Base-by-base conservation (phyloP, 1,140 invertebrate species). In the Heliothis subflexa region DNA sequence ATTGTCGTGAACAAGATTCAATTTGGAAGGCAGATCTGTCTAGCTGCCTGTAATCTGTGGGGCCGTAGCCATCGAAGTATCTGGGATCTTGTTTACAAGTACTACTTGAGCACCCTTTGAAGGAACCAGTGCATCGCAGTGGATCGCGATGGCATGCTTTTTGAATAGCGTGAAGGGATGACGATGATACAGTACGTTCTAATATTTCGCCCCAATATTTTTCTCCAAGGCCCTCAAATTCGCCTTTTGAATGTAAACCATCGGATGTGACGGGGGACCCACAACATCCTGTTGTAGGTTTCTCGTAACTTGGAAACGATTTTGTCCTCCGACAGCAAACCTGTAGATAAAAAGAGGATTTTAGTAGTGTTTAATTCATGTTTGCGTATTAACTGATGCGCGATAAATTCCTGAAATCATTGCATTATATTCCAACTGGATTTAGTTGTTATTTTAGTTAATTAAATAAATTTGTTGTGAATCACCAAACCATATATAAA, bases 201-300 rank as follows among this genome's bases (percentile, higher is more conserved):
- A 97, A 91, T 81, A 97, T 97, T 94, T 97, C 96, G 33, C 97
- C 97, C 97, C 97, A 97, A 86, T 97, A 97, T 90, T 97, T 97
- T 88, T 97, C 97, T n/a, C 96, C 96, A 0, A 97, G 93, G 3
- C 96, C 96, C 85, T 97, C 96, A 70, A 96, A 95, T 85, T 97
- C 96, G 52, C 95, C 95, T 62, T 95, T 95, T 14, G 93, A 93
- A 78, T 95, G 93, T 64, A 94, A 83, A n/a, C 92, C 93, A 64
- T 95, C 94, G 25, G 94, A 95, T 5, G 90, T 90, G 7, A 89
- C 85, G 11, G 94, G 86, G 0, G 94, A 95, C 33, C 92, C 91
- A 82, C 94, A 95, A 78, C 94, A 95, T 0, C 94, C 94, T 45
- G 90, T 90, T 52, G 73, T 62, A 16, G 91, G 87, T 78, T 94